Percentiles rank a stretch among this genome's conserved stretches.
Conservation (phyloP, 2,113 vertebrate genomes). For the Collichthys lucidus region DNA sequence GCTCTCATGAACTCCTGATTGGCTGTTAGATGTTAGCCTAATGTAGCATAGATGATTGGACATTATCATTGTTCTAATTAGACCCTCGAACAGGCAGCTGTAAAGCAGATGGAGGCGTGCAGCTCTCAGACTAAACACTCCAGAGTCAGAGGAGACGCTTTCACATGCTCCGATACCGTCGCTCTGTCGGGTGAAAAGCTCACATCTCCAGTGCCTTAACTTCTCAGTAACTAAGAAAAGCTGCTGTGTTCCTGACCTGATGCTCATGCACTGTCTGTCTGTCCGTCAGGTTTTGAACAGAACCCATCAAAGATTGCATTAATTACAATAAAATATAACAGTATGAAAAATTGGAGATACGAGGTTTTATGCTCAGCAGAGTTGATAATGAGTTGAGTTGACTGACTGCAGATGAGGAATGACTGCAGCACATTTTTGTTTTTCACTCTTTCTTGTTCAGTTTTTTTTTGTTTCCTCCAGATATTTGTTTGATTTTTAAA, state of each 20-base stretch:
- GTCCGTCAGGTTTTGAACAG: not conserved
- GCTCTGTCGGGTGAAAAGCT: conserved; percentile 20
- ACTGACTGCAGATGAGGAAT: not conserved
- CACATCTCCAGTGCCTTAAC: not conserved
- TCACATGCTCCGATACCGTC: conserved; percentile 39
- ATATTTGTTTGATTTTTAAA: conserved; percentile 4
- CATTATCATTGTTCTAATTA: conserved; percentile 66
- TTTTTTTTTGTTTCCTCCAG: no score
- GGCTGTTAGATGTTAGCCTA: conserved; percentile 48
- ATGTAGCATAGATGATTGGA: conserved; percentile 62
- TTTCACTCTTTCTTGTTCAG: not conserved
- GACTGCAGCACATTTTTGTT: not conserved
- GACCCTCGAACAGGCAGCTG: conserved; percentile 62
- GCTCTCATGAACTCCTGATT: conserved; percentile 35
- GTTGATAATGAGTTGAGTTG: not conserved
- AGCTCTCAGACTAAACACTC: conserved; percentile 77
- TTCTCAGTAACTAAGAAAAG: not conserved
- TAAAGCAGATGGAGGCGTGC: conserved; percentile 68
- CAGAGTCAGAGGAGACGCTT: conserved; percentile 54
- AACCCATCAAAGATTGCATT: not conserved
- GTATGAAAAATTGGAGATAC: not conserved
- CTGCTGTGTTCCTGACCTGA: not conserved
- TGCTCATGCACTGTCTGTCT: not conserved
- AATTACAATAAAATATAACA: not conserved
- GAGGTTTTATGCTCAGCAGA: not conserved